These are phyloP conservation scores for Heliocidaris tuberculata DNA, from an alignment of 35 echinoderm and acorn worm species.

Conservation along the genomic window DNA sequence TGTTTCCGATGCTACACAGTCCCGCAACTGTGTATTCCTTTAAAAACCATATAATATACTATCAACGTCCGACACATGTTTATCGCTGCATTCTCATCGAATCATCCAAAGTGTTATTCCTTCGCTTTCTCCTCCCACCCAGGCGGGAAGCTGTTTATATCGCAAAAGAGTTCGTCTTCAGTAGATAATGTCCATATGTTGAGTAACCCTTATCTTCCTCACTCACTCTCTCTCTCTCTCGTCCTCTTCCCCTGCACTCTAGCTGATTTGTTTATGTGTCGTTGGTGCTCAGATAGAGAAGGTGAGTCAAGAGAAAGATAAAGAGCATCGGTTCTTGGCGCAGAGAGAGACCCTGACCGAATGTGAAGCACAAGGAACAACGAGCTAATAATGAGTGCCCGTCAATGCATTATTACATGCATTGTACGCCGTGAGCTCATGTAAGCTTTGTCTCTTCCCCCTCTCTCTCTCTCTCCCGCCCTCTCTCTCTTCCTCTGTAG, in stretches of 20 bases:
- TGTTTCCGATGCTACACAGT: background rate
- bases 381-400: background rate
- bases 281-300: background rate
- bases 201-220: background rate
- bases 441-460: background rate
- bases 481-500: too few relatives aligned
- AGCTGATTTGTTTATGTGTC: background rate
- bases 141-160: background rate
- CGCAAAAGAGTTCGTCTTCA: background rate
- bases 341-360: background rate
- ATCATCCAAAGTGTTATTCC: background rate
- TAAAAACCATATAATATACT: background rate
- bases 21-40: background rate
- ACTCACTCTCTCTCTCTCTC: background rate
- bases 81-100: background rate
- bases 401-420: background rate
- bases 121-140: background rate
- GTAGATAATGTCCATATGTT: constrained; percentile 11
- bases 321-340: background rate
- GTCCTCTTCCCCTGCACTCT: background rate
- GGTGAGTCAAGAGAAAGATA: background rate
- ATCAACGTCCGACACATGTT: background rate
- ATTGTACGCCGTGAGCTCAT: background rate
- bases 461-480: too few relatives aligned
- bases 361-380: background rate